These are phyloP conservation scores for Teleogryllus oceanicus DNA, from an alignment of 2,888 invertebrate genomes.

Conservation along the genomic window DNA sequence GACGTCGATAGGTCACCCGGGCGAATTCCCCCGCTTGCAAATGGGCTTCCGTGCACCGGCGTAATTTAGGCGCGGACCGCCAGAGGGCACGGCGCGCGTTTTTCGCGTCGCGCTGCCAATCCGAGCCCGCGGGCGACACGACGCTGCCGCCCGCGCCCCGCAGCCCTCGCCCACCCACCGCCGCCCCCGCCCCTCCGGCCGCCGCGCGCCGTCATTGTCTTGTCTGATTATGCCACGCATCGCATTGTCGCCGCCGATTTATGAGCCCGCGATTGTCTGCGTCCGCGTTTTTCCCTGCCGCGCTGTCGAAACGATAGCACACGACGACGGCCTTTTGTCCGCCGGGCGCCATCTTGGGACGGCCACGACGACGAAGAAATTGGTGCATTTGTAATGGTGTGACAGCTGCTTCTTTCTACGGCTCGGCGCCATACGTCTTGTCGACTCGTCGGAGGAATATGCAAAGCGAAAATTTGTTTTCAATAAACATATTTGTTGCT, in stretches of 20 bases:
- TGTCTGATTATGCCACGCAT: constrained; percentile 10
- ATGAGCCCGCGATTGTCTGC: not conserved
- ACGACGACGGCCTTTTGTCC: not conserved
- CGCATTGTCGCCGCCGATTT: not conserved
- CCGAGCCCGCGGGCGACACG: not conserved
- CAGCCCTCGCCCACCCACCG: not conserved
- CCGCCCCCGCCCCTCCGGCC: not conserved
- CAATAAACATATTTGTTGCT: not conserved
- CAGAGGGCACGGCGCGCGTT: not conserved
- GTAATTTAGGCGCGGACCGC: not conserved
- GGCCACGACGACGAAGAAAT: not conserved
- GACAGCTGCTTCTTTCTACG: constrained; percentile 2
- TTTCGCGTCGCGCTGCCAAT: not conserved
- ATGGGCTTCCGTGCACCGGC: not conserved
- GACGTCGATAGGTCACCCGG: not conserved
- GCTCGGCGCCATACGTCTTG: not conserved
- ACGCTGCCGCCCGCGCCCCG: not conserved
- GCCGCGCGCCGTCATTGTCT: not conserved
- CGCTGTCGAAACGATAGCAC: not conserved
- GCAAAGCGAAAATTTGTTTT: constrained; percentile 3
- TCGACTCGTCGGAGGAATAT: not conserved
- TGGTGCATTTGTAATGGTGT: not conserved
- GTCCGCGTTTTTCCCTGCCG: not conserved
- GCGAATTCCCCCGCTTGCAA: not conserved
- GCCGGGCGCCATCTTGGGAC: not conserved